Conservation (phyloP, 2,888 invertebrate species). For the Lithophane socia region DNA sequence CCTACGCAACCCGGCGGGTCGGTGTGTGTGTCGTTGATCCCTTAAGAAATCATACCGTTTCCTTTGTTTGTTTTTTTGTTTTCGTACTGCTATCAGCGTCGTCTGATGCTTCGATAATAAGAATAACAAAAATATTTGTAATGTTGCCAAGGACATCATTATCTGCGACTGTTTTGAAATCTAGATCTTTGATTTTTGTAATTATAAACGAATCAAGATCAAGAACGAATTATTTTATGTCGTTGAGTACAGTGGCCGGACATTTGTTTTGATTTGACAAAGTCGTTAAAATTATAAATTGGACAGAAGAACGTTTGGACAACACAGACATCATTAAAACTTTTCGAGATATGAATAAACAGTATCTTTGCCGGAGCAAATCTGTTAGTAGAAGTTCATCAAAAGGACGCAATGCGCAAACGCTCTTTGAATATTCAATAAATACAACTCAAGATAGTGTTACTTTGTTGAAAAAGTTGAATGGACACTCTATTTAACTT, state of each 20-base stretch:
- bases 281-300: slow-evolving; percentile 22
- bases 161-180: slow-evolving; percentile 31
- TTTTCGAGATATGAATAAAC: slow-evolving; percentile 26
- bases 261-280: slow-evolving; percentile 8
- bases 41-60: slow-evolving; percentile 76
- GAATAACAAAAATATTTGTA: slow-evolving; percentile 55
- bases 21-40: slow-evolving; percentile 88
- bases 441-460: slow-evolving; percentile 26
- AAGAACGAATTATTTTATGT: slow-evolving; percentile 18
- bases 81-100: slow-evolving; percentile 73
- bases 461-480: slow-evolving; percentile 32
- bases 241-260: slow-evolving; percentile 12
- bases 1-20: slow-evolving; percentile 83
- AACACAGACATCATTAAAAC: slow-evolving; percentile 13
- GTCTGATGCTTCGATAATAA: slow-evolving; percentile 52
- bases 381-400: slow-evolving; percentile 17
- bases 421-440: slow-evolving; percentile 47
- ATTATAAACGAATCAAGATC: slow-evolving; percentile 28
- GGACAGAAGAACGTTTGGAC: background rate
- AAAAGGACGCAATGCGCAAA: slow-evolving; percentile 55
- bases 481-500: slow-evolving; percentile 37
- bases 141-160: slow-evolving; percentile 60
- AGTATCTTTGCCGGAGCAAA: slow-evolving; percentile 19
- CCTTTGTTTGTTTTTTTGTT: slow-evolving; percentile 81
- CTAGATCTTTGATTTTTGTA: slow-evolving; percentile 12